Conservation (phyloP, 2,888 invertebrate species). For the Gandaritis pyraliata region DNA sequence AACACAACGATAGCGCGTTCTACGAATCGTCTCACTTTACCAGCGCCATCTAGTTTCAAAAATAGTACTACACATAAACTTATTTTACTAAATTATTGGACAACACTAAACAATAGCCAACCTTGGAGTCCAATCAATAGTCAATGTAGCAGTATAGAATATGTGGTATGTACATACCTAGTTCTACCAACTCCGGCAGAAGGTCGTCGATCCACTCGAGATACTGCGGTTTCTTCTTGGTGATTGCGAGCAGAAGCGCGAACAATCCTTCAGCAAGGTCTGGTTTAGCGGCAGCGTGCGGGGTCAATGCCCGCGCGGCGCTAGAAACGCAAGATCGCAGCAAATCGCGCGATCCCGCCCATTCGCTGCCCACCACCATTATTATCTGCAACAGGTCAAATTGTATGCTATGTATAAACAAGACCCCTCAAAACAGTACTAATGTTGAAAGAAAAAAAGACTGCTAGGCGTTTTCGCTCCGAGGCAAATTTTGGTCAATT, state of each 20-base stretch:
- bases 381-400: slow-evolving; percentile 52
- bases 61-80: too few relatives aligned
- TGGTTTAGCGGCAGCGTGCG: slow-evolving; percentile 85
- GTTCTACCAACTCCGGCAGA: slow-evolving; percentile 61
- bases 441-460: too few relatives aligned
- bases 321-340: slow-evolving; percentile 55
- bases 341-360: slow-evolving; percentile 58
- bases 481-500: too few relatives aligned
- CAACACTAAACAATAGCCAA: too few relatives aligned
- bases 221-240: slow-evolving; percentile 86
- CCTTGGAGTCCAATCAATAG: too few relatives aligned
- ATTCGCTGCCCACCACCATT: slow-evolving; percentile 69
- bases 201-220: slow-evolving; percentile 66
- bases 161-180: slow-evolving; percentile 53
- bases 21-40: too few relatives aligned
- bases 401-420: neutral
- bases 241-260: slow-evolving; percentile 84
- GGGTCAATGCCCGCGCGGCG: slow-evolving; percentile 69
- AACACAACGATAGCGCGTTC: too few relatives aligned
- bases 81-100: too few relatives aligned
- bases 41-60: too few relatives aligned
- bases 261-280: slow-evolving; percentile 90
- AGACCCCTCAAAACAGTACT: too few relatives aligned
- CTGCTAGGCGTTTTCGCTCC: too few relatives aligned
- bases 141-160: too few relatives aligned